A percentile compares a stretch with the other conserved stretches of the same genome.
These are phyloP conservation scores for Neosilurus hyrtlii DNA, from an alignment of 2,797 vertebrate species.

Conservation along the genomic window DNA sequence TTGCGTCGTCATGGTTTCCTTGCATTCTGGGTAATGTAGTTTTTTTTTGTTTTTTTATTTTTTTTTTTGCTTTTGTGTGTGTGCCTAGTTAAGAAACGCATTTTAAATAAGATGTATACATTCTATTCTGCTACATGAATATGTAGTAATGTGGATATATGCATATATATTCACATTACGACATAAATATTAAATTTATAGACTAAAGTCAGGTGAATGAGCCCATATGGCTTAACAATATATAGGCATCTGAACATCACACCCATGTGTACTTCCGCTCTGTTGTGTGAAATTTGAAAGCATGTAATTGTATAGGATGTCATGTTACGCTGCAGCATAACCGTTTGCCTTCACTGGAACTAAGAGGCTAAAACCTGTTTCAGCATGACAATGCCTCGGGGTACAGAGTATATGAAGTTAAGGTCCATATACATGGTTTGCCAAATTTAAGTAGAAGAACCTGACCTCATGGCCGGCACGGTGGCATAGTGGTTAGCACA, in stretches of 20 bases:
- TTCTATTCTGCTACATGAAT: no score
- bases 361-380: neutral
- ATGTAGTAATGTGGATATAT: neutral
- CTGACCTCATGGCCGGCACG: no score
- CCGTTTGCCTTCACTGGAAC: neutral
- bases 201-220: neutral
- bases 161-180: no score
- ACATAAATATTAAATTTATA: neutral
- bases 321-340: neutral
- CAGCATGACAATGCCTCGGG: neutral
- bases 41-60: neutral
- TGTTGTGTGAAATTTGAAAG: neutral
- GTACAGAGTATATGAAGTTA: neutral
- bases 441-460: neutral
- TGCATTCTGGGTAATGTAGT: constrained; percentile 65
- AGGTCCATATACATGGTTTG: no score
- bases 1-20: neutral
- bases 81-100: neutral
- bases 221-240: neutral
- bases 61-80: no score
- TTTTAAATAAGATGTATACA: neutral
- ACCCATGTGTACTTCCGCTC: neutral
- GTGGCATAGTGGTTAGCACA: no score
- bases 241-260: neutral
- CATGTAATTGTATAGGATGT: neutral